These are phyloP conservation scores for Aspidiotus rigidus DNA, from an alignment of 2,888 invertebrate genomes.

Conservation along the genomic window DNA sequence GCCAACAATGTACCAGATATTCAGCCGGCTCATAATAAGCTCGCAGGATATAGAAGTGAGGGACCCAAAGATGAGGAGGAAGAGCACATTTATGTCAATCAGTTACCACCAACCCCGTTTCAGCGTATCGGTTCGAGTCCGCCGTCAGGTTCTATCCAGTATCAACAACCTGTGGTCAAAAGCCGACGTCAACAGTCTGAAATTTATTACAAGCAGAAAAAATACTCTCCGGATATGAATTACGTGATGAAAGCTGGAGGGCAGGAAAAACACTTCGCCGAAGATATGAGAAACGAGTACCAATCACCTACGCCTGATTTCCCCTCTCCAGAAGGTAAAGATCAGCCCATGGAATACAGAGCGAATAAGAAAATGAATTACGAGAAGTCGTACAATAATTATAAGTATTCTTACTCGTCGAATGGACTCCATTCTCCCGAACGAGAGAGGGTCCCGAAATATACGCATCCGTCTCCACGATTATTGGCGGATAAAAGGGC, in stretches of 20 bases:
- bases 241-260: conserved; percentile 22
- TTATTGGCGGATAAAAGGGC: not conserved
- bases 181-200: not conserved
- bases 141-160: too few species aligned
- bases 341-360: not conserved
- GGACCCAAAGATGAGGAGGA: too few species aligned
- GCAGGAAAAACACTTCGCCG: conserved; percentile 16
- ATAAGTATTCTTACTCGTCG: conserved; percentile 22
- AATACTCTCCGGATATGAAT: conserved; percentile 3
- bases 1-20: too few species aligned
- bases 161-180: conserved; percentile 12
- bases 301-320: not conserved
- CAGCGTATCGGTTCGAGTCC: too few species aligned
- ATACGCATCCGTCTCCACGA: not conserved
- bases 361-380: conserved; percentile 11
- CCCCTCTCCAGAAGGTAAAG: conserved; percentile 3
- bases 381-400: conserved; percentile 21
- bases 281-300: conserved; percentile 3
- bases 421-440: not conserved
- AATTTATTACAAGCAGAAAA: conserved; percentile 1
- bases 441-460: not conserved
- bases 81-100: too few species aligned
- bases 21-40: too few species aligned
- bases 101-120: too few species aligned
- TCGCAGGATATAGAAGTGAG: too few species aligned